Base-by-base conservation (phyloP, 2,888 invertebrate species). In the Auanema sp. region DNA sequence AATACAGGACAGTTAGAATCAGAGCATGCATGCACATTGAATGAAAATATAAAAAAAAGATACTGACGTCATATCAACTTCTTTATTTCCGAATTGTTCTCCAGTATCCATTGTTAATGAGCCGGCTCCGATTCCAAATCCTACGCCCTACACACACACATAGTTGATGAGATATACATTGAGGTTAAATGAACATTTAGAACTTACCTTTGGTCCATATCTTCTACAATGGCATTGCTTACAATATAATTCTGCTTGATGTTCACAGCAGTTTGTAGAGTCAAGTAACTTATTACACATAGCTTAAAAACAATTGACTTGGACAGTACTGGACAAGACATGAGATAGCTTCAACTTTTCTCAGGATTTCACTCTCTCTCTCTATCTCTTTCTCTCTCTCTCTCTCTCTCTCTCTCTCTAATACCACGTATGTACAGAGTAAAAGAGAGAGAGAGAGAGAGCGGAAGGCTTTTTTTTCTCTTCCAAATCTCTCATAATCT, bases 41-140 rank as follows among this genome's bases (percentile, higher is more conserved):
- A 16, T 14, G 41, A 24, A 18, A 56, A 21, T 24, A 12, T 5
- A 21, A 23, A 21, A 12, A 40, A 25, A n/a, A 18, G 5, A 11
- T 16, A 73, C 81, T 63, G 57, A 83, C 83, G 80, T 84, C 83
- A 83, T 83, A 59, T 83, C 82, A 25, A 81, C 80, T 68, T 79
- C 76, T 52, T 69, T 75, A 65, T 83, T 83, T 52, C 90, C 90
- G 84, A 95, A 89, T 85, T 94, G 93, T 74, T 91, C 90, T 79
- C 94, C 95, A 85, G 90, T 87, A 89, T 96, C 95, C 93, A 92
- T 96, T 87, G 92, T 92, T 84, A 96, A 89, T 86, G 92, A 91
- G 78, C 96, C 96, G 84, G 95, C 96, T 83, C 97, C 97, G 84
- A 93, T 93, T 80, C 97, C 96, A 87, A 95, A 96, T 83, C 96